Conservation (phyloP, 2,888 invertebrate genomes). For the Callinectes sapidus region DNA sequence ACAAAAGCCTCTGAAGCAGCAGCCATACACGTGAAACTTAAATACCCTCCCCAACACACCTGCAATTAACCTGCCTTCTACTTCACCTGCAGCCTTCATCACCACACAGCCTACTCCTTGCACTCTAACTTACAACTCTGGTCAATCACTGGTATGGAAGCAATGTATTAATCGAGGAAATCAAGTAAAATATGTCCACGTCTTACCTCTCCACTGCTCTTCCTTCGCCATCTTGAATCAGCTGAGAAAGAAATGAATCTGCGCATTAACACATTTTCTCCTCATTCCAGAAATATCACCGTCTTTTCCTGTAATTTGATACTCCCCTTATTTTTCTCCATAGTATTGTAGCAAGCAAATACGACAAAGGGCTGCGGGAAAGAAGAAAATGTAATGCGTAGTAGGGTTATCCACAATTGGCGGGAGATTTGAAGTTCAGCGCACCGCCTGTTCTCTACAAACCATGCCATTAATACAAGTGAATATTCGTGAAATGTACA, state of each 20-base stretch:
- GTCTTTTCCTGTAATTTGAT: background rate
- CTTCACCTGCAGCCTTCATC: background rate
- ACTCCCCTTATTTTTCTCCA: background rate
- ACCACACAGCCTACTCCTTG: background rate
- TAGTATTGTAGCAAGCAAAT: background rate
- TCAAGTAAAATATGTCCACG: background rate
- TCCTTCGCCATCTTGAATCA: background rate
- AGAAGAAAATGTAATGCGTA: background rate
- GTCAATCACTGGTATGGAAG: background rate
- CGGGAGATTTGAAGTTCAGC: background rate
- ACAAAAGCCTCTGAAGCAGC: too few relatives aligned
- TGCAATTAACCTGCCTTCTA: background rate
- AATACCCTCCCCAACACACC: too few relatives aligned
- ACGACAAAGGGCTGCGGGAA: background rate
- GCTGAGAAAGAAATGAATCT: background rate
- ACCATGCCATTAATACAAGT: background rate
- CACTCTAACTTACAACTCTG: background rate
- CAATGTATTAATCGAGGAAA: background rate
- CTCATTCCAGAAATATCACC: background rate
- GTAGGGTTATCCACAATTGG: background rate
- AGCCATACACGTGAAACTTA: too few relatives aligned
- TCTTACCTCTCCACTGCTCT: background rate
- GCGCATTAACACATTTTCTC: background rate
- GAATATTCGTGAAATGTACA: background rate
- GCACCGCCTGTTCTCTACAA: too few relatives aligned